These are phyloP conservation scores for Tigriopus japonicus DNA, from an alignment of 1,140 invertebrate species.

Conservation along the genomic window DNA sequence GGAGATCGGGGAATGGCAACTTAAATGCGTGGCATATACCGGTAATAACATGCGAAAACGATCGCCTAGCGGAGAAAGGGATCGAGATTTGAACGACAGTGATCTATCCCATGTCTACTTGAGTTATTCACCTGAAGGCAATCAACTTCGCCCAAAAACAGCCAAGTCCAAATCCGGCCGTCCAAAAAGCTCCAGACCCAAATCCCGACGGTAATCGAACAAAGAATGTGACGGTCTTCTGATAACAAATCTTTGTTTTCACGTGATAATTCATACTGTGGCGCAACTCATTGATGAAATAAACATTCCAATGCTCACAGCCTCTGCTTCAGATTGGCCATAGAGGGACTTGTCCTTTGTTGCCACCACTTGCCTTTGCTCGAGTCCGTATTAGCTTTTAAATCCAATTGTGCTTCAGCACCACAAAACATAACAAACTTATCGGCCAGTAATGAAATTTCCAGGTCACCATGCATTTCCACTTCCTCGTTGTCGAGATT, in stretches of 20 bases:
- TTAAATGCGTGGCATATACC: slow-evolving; percentile 93
- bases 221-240: too few relatives aligned
- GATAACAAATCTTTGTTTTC: too few relatives aligned
- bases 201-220: not conserved
- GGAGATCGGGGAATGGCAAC: slow-evolving; percentile 94
- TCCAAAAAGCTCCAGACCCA: not conserved
- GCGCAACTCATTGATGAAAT: too few relatives aligned
- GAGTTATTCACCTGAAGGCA: not conserved
- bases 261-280: too few relatives aligned
- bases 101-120: not conserved
- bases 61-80: slow-evolving; percentile 14
- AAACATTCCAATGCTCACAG: too few relatives aligned
- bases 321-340: too few relatives aligned
- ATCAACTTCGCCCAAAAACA: not conserved
- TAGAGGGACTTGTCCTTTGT: not conserved
- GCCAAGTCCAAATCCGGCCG: not conserved
- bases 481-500: slow-evolving; percentile 3
- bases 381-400: not conserved
- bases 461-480: not conserved
- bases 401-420: not conserved
- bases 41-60: slow-evolving; percentile 90
- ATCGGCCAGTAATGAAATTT: slow-evolving; percentile 5
- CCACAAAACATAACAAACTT: slow-evolving; percentile 9
- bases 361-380: not conserved
- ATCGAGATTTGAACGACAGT: not conserved